phyloP scores from a whole-genome alignment of 2,797 vertebrate species.

The Sciurus carolinensis region DNA sequence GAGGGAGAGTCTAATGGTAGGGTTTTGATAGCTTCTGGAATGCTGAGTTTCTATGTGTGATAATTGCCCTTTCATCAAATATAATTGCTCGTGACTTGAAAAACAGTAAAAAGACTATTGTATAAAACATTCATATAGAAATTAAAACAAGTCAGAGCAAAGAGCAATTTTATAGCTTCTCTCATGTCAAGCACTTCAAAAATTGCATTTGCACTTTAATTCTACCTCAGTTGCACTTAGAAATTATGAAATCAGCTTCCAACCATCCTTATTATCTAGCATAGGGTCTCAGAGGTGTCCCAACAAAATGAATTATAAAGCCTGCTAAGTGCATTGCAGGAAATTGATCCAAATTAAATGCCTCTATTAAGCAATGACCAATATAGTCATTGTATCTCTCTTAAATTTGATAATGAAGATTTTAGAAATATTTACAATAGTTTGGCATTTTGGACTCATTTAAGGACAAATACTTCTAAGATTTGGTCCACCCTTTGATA shows the following conservation, averaged over 20 bases:
- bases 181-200: conserved; percentile 84
- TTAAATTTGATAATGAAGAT: conserved; percentile 66
- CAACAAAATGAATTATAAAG: conserved; percentile 85
- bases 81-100: conserved; percentile 80
- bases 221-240: conserved; percentile 86
- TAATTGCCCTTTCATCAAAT: conserved; percentile 81
- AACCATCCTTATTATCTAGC: conserved; percentile 79
- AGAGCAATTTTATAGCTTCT: conserved; percentile 81
- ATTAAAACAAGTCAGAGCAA: conserved; percentile 83
- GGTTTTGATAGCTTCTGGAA: conserved; percentile 75
- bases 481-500: not conserved
- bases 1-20: conserved; percentile 38
- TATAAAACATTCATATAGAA: conserved; percentile 84
- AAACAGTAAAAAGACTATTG: conserved; percentile 81
- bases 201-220: conserved; percentile 84
- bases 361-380: conserved; percentile 70
- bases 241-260: conserved; percentile 83
- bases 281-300: conserved; percentile 80
- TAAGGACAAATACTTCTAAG: conserved; percentile 41
- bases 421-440: conserved; percentile 70
- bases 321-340: conserved; percentile 83
- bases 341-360: conserved; percentile 82
- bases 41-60: conserved; percentile 73
- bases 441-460: conserved; percentile 5
- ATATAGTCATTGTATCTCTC: not conserved